Conservation (phyloP, 2,888 invertebrate genomes). For the Muschampia plurimacula region DNA sequence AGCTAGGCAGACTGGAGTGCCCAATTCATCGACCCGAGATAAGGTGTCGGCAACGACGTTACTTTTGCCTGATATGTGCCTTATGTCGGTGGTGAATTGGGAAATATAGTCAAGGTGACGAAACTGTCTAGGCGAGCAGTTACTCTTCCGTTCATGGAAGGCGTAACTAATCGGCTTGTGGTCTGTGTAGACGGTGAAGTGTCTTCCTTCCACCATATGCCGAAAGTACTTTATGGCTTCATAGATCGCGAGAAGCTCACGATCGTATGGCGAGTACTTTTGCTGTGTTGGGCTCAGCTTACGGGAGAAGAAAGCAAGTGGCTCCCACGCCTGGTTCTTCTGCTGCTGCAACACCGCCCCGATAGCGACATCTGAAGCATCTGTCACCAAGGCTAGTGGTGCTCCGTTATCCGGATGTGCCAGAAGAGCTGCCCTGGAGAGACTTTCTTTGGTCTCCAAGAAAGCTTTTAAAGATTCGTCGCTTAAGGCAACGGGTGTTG, state of each 20-base stretch:
- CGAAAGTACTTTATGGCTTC: not conserved
- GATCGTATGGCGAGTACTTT: not conserved
- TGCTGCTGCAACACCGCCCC: conserved; percentile 6
- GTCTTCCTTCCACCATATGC: not conserved
- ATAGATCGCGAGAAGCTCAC: conserved; percentile 1
- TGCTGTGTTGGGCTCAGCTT: not conserved
- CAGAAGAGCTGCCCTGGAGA: not conserved
- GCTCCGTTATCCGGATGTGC: not conserved
- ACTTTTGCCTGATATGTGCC: not conserved
- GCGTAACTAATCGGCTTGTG: conserved; percentile 6
- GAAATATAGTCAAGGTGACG: not conserved
- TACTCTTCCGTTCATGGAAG: conserved; percentile 3
- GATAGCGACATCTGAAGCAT: conserved; percentile 3
- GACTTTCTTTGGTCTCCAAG: not conserved
- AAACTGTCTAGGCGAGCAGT: not conserved
- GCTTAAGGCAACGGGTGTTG: not conserved
- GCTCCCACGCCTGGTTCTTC: not conserved
- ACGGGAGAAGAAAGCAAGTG: conserved; percentile 2
- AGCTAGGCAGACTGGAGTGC: not conserved
- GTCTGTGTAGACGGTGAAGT: not conserved
- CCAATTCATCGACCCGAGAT: not conserved
- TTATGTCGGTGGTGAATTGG: conserved; percentile 7
- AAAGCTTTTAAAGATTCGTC: not conserved
- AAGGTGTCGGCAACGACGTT: conserved; percentile 1
- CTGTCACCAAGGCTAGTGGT: not conserved